These are phyloP conservation scores for Dryobota labecula DNA, from an alignment of 2,888 invertebrate genomes.

Conservation along the genomic window DNA sequence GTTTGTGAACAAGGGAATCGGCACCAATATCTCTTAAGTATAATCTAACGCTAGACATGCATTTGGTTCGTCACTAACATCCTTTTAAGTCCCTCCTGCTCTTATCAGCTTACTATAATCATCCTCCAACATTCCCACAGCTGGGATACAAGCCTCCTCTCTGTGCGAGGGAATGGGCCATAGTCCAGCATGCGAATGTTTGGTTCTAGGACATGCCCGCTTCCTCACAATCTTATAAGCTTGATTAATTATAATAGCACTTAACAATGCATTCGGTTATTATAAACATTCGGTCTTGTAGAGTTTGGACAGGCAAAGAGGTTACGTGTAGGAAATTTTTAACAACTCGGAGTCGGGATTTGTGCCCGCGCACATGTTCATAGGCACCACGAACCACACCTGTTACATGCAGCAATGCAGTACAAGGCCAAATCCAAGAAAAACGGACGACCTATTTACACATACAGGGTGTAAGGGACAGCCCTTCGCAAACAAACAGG, in stretches of 20 bases:
- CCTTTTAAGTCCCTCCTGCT: background rate
- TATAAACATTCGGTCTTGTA: background rate
- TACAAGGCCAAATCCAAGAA: too few relatives aligned
- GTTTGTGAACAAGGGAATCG: too few relatives aligned
- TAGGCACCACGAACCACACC: too few relatives aligned
- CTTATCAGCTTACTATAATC: background rate
- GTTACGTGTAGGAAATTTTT: slow-evolving; percentile 7
- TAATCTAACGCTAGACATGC: slow-evolving; percentile 42
- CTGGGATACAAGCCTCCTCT: background rate
- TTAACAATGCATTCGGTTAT: slow-evolving; percentile 39
- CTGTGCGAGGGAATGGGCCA: background rate
- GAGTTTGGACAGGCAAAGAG: slow-evolving; percentile 11
- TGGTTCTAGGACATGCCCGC: background rate
- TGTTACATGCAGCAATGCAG: too few relatives aligned
- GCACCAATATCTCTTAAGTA: background rate
- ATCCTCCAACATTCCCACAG: too few relatives aligned
- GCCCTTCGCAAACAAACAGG: too few relatives aligned
- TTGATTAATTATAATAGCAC: slow-evolving; percentile 29
- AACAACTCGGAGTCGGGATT: too few relatives aligned
- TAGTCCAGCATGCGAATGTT: background rate
- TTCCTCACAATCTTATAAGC: background rate
- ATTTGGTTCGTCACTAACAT: slow-evolving; percentile 49
- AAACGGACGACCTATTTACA: too few relatives aligned
- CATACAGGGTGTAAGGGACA: too few relatives aligned
- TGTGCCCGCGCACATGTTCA: too few relatives aligned